Evolutionary conservation across 2,888 invertebrate species (phyloP).

Genomic region (Cyclophora albipunctata): DNA sequence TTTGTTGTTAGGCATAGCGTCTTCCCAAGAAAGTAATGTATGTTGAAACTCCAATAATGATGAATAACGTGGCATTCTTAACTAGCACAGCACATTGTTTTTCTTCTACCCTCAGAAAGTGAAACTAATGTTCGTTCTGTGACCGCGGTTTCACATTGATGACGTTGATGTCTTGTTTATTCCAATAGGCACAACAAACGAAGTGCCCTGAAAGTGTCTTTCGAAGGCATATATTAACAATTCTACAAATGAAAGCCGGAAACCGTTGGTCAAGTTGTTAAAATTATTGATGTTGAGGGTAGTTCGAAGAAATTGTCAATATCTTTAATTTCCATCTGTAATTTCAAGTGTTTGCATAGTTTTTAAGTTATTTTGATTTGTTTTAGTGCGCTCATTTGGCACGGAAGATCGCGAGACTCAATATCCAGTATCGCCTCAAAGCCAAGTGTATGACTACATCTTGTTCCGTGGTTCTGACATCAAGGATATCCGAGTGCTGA

Average conservation of each 20-base stretch:
- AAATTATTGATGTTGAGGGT: slow-evolving; percentile 3
- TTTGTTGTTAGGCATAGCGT: slow-evolving; percentile 47
- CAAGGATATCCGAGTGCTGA: slow-evolving; percentile 97
- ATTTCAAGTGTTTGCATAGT: no score
- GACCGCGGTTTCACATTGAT: slow-evolving; percentile 61
- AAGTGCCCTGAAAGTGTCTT: not conserved
- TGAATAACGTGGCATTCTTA: slow-evolving; percentile 4
- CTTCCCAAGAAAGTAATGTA: slow-evolving; percentile 12
- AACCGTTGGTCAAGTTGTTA: no score
- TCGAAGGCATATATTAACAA: no score
- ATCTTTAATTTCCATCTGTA: no score
- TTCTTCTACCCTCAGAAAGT: slow-evolving; percentile 49
- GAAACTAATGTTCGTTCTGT: slow-evolving; percentile 29
- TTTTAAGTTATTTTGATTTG: slow-evolving; percentile 14
- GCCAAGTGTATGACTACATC: slow-evolving; percentile 99
- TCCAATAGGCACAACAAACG: slow-evolving; percentile 4
- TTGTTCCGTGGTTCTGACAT: slow-evolving; percentile 98
- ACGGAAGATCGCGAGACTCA: slow-evolving; percentile 98
- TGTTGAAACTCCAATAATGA: slow-evolving; percentile 19
- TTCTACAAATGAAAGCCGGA: no score
- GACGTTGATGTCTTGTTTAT: slow-evolving; percentile 46
- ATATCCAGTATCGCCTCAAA: slow-evolving; percentile 95
- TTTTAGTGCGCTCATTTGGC: slow-evolving; percentile 97
- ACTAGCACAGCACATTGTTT: slow-evolving; percentile 37
- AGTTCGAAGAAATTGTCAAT: not conserved